These are phyloP conservation scores for Pelecanus crispus DNA, from an alignment of 2,113 vertebrate genomes.

Conservation along the genomic window DNA sequence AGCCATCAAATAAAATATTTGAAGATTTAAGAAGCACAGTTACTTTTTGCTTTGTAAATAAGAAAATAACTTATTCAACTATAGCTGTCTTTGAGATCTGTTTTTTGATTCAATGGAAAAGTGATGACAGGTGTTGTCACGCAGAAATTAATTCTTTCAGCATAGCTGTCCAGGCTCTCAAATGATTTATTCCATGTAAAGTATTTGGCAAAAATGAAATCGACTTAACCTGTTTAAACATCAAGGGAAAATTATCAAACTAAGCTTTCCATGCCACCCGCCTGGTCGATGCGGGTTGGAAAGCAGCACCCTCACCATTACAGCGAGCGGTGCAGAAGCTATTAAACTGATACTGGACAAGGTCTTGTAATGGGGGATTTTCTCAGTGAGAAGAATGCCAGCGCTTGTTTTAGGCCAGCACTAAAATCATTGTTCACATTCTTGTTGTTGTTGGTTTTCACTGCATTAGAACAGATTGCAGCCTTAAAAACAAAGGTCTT, in stretches of 20 bases:
- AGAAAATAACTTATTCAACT: not conserved
- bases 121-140: slow-evolving; percentile 42
- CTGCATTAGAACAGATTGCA: slow-evolving; percentile 11
- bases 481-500: slow-evolving; percentile 29
- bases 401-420: not conserved
- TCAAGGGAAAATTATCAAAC: slow-evolving; percentile 37
- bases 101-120: slow-evolving; percentile 51
- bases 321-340: not conserved
- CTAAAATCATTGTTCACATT: not conserved
- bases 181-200: slow-evolving; percentile 52
- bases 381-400: slow-evolving; percentile 1
- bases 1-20: not conserved
- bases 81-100: slow-evolving; percentile 7
- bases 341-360: slow-evolving; percentile 9
- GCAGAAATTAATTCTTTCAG: slow-evolving; percentile 59
- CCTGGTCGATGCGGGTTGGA: not conserved
- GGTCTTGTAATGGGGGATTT: not conserved
- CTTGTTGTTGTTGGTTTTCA: not conserved
- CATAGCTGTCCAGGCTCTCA: not conserved
- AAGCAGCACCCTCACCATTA: not conserved
- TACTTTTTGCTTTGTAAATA: slow-evolving; percentile 34
- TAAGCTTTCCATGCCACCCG: not conserved
- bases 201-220: slow-evolving; percentile 58
- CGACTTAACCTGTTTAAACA: slow-evolving; percentile 50
- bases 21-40: not conserved